A percentile compares a stretch with the other conserved stretches of the same genome.
These are phyloP conservation scores for Euclidia mi DNA, from an alignment of 2,888 invertebrate genomes.

Conservation along the genomic window DNA sequence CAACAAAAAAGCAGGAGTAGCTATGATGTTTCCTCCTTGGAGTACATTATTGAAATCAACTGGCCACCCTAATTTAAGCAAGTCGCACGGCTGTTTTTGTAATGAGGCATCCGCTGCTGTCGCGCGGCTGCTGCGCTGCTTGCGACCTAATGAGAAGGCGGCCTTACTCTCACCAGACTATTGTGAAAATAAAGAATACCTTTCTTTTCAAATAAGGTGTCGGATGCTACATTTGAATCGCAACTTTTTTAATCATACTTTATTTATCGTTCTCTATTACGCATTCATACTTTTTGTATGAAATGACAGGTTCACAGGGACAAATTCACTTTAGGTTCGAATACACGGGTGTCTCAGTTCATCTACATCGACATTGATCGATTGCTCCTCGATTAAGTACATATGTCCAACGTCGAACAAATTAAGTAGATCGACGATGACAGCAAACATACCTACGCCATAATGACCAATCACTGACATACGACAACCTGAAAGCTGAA, in stretches of 20 bases:
- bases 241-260: neutral
- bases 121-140: too few species aligned
- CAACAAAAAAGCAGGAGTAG: too few species aligned
- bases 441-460: neutral
- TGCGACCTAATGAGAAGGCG: too few species aligned
- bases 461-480: conserved; percentile 11
- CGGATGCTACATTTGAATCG: neutral
- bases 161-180: too few species aligned
- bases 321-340: conserved; percentile 17
- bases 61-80: too few species aligned
- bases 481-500: conserved; percentile 1
- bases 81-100: too few species aligned
- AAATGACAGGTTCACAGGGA: conserved; percentile 7
- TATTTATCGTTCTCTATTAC: conserved; percentile 1
- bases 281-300: conserved; percentile 4
- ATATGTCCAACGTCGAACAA: conserved; percentile 1
- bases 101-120: too few species aligned
- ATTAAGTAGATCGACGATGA: conserved; percentile 4
- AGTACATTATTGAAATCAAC: too few species aligned
- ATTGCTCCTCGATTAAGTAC: conserved; percentile 18
- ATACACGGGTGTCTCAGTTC: conserved; percentile 11
- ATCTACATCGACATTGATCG: conserved; percentile 20
- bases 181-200: too few species aligned
- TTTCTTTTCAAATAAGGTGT: too few species aligned
- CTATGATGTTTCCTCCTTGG: too few species aligned